phyloP scores from a whole-genome alignment of 2,797 vertebrate genomes.

The Lindbergichthys nudifrons region DNA sequence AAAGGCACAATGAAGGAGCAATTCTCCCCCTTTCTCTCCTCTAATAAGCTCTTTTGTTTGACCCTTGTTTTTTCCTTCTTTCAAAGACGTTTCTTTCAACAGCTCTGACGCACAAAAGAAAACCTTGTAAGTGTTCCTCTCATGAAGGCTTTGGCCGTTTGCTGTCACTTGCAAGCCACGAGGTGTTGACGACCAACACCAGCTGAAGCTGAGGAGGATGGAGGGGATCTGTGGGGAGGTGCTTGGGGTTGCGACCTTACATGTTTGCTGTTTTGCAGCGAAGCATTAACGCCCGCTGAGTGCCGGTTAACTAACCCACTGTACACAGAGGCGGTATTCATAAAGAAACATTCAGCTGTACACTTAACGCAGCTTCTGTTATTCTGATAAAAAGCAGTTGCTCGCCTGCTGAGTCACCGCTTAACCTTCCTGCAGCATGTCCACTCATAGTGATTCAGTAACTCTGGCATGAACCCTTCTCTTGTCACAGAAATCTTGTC shows the following conservation, averaged over 20 bases:
- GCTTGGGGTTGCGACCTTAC: constrained; percentile 57
- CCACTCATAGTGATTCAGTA: constrained; percentile 65
- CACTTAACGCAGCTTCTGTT: constrained; percentile 61
- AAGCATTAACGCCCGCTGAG: constrained; percentile 35
- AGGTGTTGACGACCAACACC: constrained; percentile 81
- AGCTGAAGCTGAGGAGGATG: constrained; percentile 75
- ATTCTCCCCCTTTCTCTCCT: constrained; percentile 47
- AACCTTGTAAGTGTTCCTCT: constrained; percentile 39
- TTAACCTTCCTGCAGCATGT: constrained; percentile 65
- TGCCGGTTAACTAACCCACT: constrained; percentile 16
- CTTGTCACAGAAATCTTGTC: constrained; percentile 59
- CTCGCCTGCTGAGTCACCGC: constrained; percentile 57
- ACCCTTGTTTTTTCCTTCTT: constrained; percentile 51
- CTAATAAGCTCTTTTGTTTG: constrained; percentile 54
- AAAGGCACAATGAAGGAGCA: constrained; percentile 85
- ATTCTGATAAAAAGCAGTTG: constrained; percentile 40
- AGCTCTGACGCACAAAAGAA: constrained; percentile 29
- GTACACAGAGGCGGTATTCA: constrained; percentile 22
- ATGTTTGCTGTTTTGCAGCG: constrained; percentile 59
- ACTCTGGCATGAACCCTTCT: constrained; percentile 72
- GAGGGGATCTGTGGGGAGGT: constrained; percentile 32
- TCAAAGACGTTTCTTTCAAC: constrained; percentile 21
- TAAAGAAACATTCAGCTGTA: constrained; percentile 49
- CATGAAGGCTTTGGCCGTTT: constrained; percentile 44
- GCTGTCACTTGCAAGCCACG: constrained; percentile 32